A percentile compares a stretch with the other conserved stretches of the same genome.
phyloP scores from a whole-genome alignment of 2,113 vertebrate species.

The Danionella cerebrum region DNA sequence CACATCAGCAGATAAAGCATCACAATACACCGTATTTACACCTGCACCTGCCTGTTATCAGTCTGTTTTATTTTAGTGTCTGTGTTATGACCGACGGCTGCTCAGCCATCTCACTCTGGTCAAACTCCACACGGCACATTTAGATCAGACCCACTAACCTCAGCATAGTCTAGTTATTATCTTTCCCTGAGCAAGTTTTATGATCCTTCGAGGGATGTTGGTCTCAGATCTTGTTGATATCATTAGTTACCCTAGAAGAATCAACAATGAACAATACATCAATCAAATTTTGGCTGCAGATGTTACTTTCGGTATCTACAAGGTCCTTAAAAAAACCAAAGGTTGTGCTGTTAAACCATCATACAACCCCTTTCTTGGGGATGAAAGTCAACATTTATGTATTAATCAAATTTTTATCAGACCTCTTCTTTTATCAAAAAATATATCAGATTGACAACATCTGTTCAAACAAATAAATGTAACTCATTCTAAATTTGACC shows the following conservation, averaged over 20 bases:
- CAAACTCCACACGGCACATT: background rate
- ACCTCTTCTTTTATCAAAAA: too few relatives aligned
- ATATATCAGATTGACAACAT: too few relatives aligned
- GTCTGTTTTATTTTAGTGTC: conserved; percentile 5
- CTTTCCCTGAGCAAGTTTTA: background rate
- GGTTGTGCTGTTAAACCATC: too few relatives aligned
- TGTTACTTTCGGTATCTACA: too few relatives aligned
- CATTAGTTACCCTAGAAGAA: background rate
- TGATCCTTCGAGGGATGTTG: background rate
- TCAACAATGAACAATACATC: background rate
- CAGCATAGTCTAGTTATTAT: background rate
- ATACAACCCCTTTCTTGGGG: too few relatives aligned
- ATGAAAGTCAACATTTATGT: too few relatives aligned
- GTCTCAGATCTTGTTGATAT: background rate
- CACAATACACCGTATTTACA: too few relatives aligned
- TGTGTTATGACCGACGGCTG: conserved; percentile 12
- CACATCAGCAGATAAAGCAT: background rate
- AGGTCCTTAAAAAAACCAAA: too few relatives aligned
- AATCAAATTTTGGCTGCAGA: too few relatives aligned
- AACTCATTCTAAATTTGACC: too few relatives aligned
- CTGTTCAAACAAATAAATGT: too few relatives aligned
- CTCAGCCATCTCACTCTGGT: background rate
- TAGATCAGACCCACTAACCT: conserved; percentile 2
- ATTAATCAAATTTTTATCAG: too few relatives aligned
- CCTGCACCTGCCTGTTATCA: conserved; percentile 13